Evolutionary conservation across 1,140 invertebrate genomes (phyloP), one percentile per base, ranked within the genome.

Genomic region (Magallana ariakensis): DNA sequence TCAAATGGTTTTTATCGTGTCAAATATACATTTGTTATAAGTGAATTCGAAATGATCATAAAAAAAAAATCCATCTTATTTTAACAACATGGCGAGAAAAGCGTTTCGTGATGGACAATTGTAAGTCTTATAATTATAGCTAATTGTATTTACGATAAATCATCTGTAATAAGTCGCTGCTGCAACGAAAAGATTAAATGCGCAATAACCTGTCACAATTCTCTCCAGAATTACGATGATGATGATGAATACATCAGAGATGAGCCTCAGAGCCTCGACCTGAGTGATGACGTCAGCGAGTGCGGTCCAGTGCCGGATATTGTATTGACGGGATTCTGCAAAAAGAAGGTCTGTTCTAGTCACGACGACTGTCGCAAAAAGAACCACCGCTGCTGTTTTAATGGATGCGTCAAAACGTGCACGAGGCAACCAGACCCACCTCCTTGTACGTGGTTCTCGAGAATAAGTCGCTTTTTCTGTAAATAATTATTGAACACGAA

Each of bases 361-460:
- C 54, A 85, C 56, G 8, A 15, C 26, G 84, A 85, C 54, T 85
- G 84, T 15, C 33, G 84, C 9, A 85, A 80, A 53, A 85, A 80
- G 53, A 85, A 80, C 16, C 60, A 56, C 5, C 66, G 84, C n/a
- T 85, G 84, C 55, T 85, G 84, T 80, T 85, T 80, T 55, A 85
- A 85, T 57, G 84, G 84, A 85, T 85, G 84, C 22, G 66, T 85
- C 16, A 66, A 75, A 19, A 85, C 84, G 46, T 85, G 84, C 54
- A 85, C n/a, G 46, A 85, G 62, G 33, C 84, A 85, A 16, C 84
- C 62, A 9, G 66, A 85, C n/a, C 84, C 84, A 15, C 84, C 84
- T 4, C 62, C 84, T 4, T 56, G 84, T 85, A 57, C 53, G 16
- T 84, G 54, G 33, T 46, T 4, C 33, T 46, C 33, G 33, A 46